phyloP scores from a whole-genome alignment of 2,113 vertebrate genomes.

The Istiophorus platypterus region DNA sequence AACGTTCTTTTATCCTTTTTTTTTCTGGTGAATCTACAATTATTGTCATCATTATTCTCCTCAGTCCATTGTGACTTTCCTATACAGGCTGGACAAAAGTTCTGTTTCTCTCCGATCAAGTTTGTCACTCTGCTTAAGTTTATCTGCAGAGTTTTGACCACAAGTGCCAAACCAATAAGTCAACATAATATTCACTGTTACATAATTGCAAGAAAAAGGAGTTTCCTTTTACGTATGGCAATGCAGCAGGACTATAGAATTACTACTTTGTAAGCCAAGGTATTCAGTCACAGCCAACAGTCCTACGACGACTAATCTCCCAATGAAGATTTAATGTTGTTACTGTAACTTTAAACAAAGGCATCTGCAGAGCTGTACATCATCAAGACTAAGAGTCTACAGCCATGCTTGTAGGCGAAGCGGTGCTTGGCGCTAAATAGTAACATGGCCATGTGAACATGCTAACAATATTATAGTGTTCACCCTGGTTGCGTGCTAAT shows the following conservation, averaged over 20 bases:
- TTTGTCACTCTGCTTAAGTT: too few species aligned
- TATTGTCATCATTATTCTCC: not conserved
- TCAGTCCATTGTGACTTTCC: not conserved
- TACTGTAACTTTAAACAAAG: conserved; percentile 11
- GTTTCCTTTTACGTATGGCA: conserved; percentile 11
- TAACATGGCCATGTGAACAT: too few species aligned
- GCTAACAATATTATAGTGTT: too few species aligned
- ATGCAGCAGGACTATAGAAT: conserved; percentile 35
- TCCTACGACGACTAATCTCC: conserved; percentile 24
- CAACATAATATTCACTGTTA: not conserved
- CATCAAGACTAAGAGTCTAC: too few species aligned
- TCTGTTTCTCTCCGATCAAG: not conserved
- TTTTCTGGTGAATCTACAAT: not conserved
- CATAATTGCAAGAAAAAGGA: conserved; percentile 10
- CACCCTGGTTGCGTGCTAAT: too few species aligned
- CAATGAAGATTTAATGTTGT: conserved; percentile 46
- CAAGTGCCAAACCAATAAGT: not conserved
- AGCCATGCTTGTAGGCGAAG: too few species aligned
- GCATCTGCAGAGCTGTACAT: not conserved
- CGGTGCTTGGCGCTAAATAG: too few species aligned
- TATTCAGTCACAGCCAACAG: conserved; percentile 20
- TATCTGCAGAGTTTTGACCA: not conserved
- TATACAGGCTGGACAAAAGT: not conserved
- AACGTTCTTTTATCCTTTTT: not conserved
- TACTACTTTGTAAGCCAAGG: conserved; percentile 6